Base-by-base conservation (phyloP, 2,797 vertebrate genomes). In the Microchirus variegatus region DNA sequence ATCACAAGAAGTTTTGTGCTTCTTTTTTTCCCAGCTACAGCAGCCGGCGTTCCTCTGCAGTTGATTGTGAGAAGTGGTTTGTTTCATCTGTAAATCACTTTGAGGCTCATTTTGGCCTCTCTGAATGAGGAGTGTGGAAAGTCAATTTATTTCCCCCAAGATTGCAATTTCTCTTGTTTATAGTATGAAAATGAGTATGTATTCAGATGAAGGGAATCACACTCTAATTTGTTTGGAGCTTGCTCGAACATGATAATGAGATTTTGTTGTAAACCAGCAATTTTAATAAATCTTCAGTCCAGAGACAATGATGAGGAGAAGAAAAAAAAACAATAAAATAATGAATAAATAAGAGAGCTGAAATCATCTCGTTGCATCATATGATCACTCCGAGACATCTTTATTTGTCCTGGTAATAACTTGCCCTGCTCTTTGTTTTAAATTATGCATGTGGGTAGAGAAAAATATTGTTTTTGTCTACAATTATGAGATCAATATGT, bases 131-230 rank as follows among this genome's bases (percentile, higher is more conserved):
- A 77, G 37, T 60, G 50, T 66, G 59, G 49, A 75, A 77, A 85
- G 71, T 82, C 76, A 81, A 89, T 89, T 85, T 85, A 79, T 85
- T 84, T 86, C 63, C 63, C 7, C 60, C 69, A 67, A 81, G 82
- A 86, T 77, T 83, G 56, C 70, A 72, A 81, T 85, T 74, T 73
- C 63, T 87, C 78, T 82, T 89, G 84, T 89, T 90, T 89, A 84
- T 78, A 53, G 48, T 70, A 71, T 78, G 73, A 85, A 85, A 88
- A 87, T 84, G 52, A 84, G 76, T 82, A 87, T 87, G 82, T 79
- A 70, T 70, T 63, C 54, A 73, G 84, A 88, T 83, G 81, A 88
- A 82, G 57, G 70, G 7, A 87, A 82, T 78, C 69, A 46, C 72
- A 53, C 64, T 77, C 40, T 84, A 85, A 88, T 90, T 89, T 86